phyloP scores from a whole-genome alignment of 2,797 vertebrate species.

The Ctenopoma multispine region DNA sequence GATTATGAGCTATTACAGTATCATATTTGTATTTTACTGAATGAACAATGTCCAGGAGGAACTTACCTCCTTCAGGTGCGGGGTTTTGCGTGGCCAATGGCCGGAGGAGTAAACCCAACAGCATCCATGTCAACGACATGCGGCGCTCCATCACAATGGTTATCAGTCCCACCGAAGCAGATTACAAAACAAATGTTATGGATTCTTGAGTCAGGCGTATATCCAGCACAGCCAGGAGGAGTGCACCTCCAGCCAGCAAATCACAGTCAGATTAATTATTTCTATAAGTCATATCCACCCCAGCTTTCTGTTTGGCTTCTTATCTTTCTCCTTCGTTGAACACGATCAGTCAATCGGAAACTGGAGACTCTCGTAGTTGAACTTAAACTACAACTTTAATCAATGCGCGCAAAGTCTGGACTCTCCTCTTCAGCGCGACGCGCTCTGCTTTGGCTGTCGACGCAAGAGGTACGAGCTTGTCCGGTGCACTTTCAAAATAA shows the following conservation, averaged over 20 bases:
- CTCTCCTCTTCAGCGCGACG: conserved; percentile 27
- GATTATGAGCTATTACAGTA: neutral
- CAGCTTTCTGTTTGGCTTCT: conserved; percentile 16
- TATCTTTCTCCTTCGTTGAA: conserved; percentile 16
- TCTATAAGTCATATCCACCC: conserved; percentile 15
- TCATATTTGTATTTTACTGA: neutral
- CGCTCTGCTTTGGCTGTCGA: conserved; percentile 15
- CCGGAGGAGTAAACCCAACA: conserved; percentile 65
- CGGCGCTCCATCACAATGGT: conserved; percentile 66
- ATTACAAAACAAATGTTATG: conserved; percentile 18
- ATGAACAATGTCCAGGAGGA: neutral
- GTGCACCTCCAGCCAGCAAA: conserved; percentile 51
- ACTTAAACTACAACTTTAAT: conserved; percentile 23
- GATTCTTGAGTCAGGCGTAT: conserved; percentile 36
- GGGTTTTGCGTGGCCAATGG: conserved; percentile 58
- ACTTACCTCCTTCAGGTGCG: conserved; percentile 82
- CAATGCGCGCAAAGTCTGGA: conserved; percentile 31
- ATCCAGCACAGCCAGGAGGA: conserved; percentile 52
- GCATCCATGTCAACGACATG: conserved; percentile 62
- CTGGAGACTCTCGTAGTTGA: conserved; percentile 9
- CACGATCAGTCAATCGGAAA: conserved; percentile 11
- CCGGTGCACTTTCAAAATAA: conserved; percentile 63
- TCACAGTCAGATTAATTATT: conserved; percentile 27
- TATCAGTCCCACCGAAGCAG: conserved; percentile 12
- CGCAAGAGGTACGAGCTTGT: neutral